Base-by-base conservation (phyloP, 2,888 invertebrate species). In the Lycaena phlaeas region DNA sequence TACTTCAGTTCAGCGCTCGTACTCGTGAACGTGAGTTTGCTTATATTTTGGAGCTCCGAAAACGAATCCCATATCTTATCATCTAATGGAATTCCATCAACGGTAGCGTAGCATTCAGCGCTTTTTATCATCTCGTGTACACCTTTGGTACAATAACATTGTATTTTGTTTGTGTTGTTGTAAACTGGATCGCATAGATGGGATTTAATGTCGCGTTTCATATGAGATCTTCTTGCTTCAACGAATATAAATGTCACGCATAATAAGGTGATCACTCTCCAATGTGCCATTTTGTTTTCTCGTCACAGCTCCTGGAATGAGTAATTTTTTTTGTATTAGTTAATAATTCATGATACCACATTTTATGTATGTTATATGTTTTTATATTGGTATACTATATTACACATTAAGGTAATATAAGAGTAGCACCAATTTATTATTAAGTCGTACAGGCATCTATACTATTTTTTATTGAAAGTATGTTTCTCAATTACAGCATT, bases 61-160 rank as follows among this genome's bases (percentile, higher is more conserved):
- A 93, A 92, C 41, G 86, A 73, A 7, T 85, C 82, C 93, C 93
- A 94, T 38, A 86, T 77, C 2, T 82, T 76, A 56, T 92, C 88
- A 37, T 89, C 87, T 39, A 73, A 70, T 4, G 78, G 69, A 31
- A 90, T 70, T 10, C 86, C 85, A 17, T 85, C 77, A 25, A 81
- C 85, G 50, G 90, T 88, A 3, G 92, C 82, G 74, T 89, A 88
- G 59, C 94, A 94, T 56, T 90, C 91, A 14, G 90, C 91, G 38
- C 87, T 87, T 41, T 86, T 86, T 1, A 90, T 87, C 3, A 53
- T 42, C 12, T 53, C 45, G n/a, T 61, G 46, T 2, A 48, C 49
- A 17, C 67, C 64, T 43, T 47, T 58, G 12, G 45, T 49, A 48
- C 84, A 84, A 46, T 64, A 79, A 47, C 84, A 84, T 49, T 73